Base-by-base conservation (phyloP, 2,113 vertebrate species). In the Grus americana region DNA sequence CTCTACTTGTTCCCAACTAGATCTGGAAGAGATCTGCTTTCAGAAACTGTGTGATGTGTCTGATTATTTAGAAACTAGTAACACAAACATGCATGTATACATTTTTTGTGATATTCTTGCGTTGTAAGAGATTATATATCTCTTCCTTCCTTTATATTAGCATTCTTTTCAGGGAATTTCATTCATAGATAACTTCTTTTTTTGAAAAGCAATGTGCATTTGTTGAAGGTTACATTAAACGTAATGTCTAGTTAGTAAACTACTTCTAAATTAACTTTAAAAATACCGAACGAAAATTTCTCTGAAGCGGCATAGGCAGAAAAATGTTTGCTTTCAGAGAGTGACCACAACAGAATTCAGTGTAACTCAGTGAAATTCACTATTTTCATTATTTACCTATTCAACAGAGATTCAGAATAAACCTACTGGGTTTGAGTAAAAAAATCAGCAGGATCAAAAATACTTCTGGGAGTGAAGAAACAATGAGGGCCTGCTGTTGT, bases 91-190 rank as follows among this genome's bases (percentile, higher is more conserved):
- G 5, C 13, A 63, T 9, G 30, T 10, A 65, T 4, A n/a, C 4
- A 8, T n/a, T 63, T 80, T 78, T 40, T 42, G 29, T 46, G 5
- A 26, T 68, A 63, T 22, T 47, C 14, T 46, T 58, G 20, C 29
- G 70, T 12, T 36, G 4, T 23, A 47, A n/a, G 17, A 80, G 8
- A 44, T 52, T 26, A 75, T 15, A n/a, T 4, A 57, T 10, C 20
- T 63, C 44, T 42, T 83, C 38, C 27, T 61, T 44, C 16, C 26
- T 26, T 29, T 10, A 1, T 19, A 14, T 46, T 7, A 52, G 26
- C 2, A 0, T 34, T 59, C 19, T 30, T 32, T 52, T 30, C 0
- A 1, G 19, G 57, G 29, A 70, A 58, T 52, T 52, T 10, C 29
- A 42, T 79, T 59, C 14, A n/a, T 1, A 61, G 32, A 5, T 23